Evolutionary conservation across 2,797 vertebrate species (phyloP).

Genomic region (Schizopygopsis pylzovi): DNA sequence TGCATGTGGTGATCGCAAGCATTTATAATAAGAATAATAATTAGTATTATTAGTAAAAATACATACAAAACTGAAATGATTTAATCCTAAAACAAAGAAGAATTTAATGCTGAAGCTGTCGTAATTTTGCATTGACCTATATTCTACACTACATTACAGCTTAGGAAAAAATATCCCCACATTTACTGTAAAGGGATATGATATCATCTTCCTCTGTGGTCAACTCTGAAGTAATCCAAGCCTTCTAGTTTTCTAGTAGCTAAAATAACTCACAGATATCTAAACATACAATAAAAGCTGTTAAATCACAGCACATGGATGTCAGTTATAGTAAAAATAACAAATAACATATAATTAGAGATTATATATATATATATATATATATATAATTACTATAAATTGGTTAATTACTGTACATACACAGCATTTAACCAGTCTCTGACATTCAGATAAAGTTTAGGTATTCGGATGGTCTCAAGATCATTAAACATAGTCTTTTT

Average conservation of each 20-base stretch:
- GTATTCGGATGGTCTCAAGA: background rate
- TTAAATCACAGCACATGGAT: background rate
- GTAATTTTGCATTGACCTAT: background rate
- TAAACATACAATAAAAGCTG: background rate
- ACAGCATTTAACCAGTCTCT: background rate
- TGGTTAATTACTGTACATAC: background rate
- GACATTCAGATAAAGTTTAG: background rate
- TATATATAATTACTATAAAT: background rate
- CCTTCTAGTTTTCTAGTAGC: background rate
- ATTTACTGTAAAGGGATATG: background rate
- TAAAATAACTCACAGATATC: background rate
- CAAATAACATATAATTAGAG: background rate
- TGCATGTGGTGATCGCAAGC: background rate
- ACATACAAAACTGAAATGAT: background rate
- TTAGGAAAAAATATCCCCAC: background rate
- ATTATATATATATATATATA: too few species aligned
- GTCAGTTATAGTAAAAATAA: background rate
- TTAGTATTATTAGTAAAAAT: too few species aligned
- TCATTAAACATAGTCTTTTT: slow-evolving; percentile 81
- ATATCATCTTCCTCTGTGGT: background rate
- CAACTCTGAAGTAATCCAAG: background rate
- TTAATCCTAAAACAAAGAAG: background rate
- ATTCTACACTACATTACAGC: background rate
- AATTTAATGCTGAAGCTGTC: background rate
- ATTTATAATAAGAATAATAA: background rate